Evolutionary conservation across 2,797 vertebrate genomes (phyloP), one percentile per base, ranked within the genome.

Genomic region (Carapus acus): DNA sequence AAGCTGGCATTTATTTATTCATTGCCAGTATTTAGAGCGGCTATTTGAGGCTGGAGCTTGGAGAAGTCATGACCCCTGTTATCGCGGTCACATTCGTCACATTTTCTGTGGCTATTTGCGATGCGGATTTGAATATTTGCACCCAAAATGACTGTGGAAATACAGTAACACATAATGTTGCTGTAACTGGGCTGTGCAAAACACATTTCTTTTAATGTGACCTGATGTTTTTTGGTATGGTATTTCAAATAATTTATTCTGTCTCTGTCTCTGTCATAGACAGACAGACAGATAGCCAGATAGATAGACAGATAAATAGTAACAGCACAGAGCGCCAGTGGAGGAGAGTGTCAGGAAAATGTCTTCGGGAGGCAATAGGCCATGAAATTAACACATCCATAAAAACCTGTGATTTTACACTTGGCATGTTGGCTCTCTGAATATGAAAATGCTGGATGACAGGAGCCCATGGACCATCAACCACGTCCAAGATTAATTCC

Each of bases 381-480:
- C 78, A 67, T 83, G 78, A 86, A 87, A 85, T 76, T 60, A 83
- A 82, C 70, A 75, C 29, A 74, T 57, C 52, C 65, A 67, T 65
- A 57, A 65, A 60, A 54, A 54, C 49, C 48, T 44, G 58, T 59
- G 43, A 62, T 65, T 45, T 70, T 55, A 23, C 42, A 51, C 74
- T 78, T 47, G 71, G 44, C 51, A 55, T 51, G 41, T 48, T 40
- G 37, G 17, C 53, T 43, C 40, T 45, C 9, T 62, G 65, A 57
- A 57, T 63, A 56, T 44, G 29, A 51, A 65, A 65, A 23, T 12
- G 13, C 2, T 0, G 5, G 22, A 17, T 67, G 46, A 53, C 13
- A 11, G 20, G 20, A 24, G 39, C n/a, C n/a, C n/a, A 69, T 22
- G 47, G 43, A 57, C 29, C 16, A 50, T 20, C 8, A 18, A 52